Conservation (phyloP, 2,113 vertebrate species). For the Myodes glareolus region DNA sequence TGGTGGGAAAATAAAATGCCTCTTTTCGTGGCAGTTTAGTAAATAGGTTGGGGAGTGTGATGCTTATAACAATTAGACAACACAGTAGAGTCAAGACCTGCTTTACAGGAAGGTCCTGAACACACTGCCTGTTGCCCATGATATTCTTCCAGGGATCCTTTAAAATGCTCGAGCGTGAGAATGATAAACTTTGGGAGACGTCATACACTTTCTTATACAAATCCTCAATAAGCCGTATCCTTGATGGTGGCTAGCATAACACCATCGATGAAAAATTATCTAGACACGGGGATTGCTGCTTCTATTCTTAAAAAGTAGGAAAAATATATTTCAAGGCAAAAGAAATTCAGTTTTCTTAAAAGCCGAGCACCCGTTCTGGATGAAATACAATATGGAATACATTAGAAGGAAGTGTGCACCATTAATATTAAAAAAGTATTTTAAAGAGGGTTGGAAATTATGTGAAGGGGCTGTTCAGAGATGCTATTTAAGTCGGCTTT, state of each 20-base stretch:
- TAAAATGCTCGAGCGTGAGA: background rate
- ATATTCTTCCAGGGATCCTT: background rate
- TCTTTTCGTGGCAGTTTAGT: background rate
- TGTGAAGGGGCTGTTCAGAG: background rate
- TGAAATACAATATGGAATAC: background rate
- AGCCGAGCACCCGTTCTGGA: background rate
- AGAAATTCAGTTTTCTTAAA: background rate
- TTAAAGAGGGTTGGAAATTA: background rate
- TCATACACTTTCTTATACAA: background rate
- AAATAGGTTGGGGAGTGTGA: background rate
- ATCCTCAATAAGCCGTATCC: background rate
- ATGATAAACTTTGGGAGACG: background rate
- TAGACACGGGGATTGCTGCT: background rate
- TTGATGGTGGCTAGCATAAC: background rate
- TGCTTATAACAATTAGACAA: background rate
- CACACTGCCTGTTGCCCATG: background rate
- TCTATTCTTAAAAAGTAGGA: conserved; percentile 6
- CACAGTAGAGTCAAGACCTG: background rate
- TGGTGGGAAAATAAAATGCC: background rate
- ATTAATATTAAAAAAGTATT: background rate
- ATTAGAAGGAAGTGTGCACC: background rate
- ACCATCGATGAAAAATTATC: background rate
- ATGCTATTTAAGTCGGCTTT: background rate
- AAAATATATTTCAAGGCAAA: conserved; percentile 17
- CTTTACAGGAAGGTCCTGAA: background rate